Evolutionary conservation across 1,140 invertebrate genomes (phyloP), one percentile per base, ranked within the genome.

Genomic region (Scaptomyza montana): DNA sequence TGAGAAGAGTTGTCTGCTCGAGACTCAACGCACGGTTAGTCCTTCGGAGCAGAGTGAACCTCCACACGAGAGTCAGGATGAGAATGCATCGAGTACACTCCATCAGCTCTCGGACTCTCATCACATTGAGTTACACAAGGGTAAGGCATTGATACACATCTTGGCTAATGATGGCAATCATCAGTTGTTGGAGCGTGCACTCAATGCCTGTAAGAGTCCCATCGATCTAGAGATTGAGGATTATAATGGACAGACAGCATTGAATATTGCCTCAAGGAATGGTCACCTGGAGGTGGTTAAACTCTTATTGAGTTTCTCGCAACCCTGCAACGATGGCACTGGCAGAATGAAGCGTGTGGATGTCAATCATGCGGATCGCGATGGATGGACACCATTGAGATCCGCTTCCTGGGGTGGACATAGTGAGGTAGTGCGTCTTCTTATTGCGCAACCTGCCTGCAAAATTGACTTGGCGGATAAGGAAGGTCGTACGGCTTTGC

Each of bases 401-500:
- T 96, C 96, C 8, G 97, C 97, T 21, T 97, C 97, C 36, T 98
- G 97, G 97, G 97, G 97, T 65, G 97, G 98, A 13, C 97, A 98
- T 89, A 97, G 96, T 12, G 97, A 98, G 93, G 96, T 98, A 1
- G 97, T 98, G 2, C 95, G 96, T 56, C 93, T 96, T 21, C 92
- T 98, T 16, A 93, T 98, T 8, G 94, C 95, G 50, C 95, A 96
- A 68, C 96, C 80, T 5, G 84, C 96, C 1, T 97, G 97, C 78
- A 94, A 94, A 79, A 94, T 96, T 5, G 97, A 98, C 91, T 95
- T 87, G 7, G 92, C 93, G 92, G 95, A 95, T 87, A 95, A 95
- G 86, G 95, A 95, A 92, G 95, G 95, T 54, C 94, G 95, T 50
- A 96, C 95, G 6, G 95, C 95, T 1, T 90, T 96, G 13, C 93